Conservation (phyloP, 2,113 vertebrate genomes). For the Plecturocebus donacophilus region DNA sequence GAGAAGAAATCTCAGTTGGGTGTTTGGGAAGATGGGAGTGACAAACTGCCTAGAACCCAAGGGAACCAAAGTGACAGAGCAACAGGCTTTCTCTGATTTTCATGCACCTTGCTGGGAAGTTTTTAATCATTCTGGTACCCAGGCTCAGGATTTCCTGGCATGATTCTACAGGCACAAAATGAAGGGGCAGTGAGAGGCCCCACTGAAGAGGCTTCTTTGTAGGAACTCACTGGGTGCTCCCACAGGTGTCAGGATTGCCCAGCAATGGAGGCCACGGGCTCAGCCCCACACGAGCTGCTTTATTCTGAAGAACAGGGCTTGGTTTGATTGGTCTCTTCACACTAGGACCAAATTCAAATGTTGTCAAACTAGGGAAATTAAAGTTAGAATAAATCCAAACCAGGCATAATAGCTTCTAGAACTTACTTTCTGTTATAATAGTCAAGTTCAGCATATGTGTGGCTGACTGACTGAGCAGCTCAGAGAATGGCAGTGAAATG, state of each 20-base stretch:
- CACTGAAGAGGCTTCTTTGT: not conserved
- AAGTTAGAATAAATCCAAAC: not conserved
- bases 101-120: not conserved
- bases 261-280: rapidly evolving
- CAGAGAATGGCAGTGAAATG: not conserved
- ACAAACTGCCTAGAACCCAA: not conserved
- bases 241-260: rapidly evolving
- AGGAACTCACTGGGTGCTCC: not conserved
- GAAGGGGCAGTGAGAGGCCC: not conserved
- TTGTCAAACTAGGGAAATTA: not conserved
- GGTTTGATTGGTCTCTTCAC: not conserved
- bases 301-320: not conserved
- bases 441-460: not conserved
- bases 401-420: not conserved
- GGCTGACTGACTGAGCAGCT: not conserved
- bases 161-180: not conserved
- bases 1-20: not conserved
- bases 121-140: not conserved
- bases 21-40: not conserved
- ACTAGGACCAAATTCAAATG: not conserved
- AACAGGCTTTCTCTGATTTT: not conserved
- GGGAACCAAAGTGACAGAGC: not conserved
- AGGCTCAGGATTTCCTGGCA: not conserved
- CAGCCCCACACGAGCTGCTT: rapidly evolving
- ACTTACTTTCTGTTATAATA: not conserved